phyloP scores from a whole-genome alignment of 1,140 invertebrate species.

The Coboldia fuscipes region DNA sequence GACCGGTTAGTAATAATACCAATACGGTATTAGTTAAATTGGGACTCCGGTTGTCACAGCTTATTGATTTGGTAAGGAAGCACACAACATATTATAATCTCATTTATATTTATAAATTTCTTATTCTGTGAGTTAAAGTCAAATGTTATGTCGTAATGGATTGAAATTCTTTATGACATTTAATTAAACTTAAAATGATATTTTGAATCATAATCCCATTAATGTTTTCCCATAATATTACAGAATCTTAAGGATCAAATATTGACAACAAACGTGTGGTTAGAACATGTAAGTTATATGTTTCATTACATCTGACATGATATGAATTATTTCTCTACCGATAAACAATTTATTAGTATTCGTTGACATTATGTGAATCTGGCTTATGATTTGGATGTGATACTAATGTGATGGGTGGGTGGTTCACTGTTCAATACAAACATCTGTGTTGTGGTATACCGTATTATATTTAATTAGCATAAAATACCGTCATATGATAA shows the following conservation, averaged over 20 bases:
- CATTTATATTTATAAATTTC: no score
- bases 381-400: no score
- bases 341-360: background rate
- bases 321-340: background rate
- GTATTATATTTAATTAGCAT: background rate
- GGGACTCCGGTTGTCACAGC: constrained; percentile 76
- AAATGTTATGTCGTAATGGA: no score
- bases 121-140: no score
- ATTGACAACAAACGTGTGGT: constrained; percentile 87
- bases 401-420: no score
- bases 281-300: constrained; percentile 68
- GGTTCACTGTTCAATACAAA: background rate
- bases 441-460: background rate
- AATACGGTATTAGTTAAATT: constrained; percentile 85
- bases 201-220: no score
- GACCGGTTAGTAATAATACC: constrained; percentile 81
- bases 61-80: constrained; percentile 89
- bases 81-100: no score
- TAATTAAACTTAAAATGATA: no score
- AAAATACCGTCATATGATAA: background rate
- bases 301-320: background rate
- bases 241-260: constrained; percentile 95
- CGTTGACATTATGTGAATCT: background rate
- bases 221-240: no score
- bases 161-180: no score